Evolutionary conservation across 2,888 invertebrate species (phyloP).

Genomic region (Erebia aethiops): DNA sequence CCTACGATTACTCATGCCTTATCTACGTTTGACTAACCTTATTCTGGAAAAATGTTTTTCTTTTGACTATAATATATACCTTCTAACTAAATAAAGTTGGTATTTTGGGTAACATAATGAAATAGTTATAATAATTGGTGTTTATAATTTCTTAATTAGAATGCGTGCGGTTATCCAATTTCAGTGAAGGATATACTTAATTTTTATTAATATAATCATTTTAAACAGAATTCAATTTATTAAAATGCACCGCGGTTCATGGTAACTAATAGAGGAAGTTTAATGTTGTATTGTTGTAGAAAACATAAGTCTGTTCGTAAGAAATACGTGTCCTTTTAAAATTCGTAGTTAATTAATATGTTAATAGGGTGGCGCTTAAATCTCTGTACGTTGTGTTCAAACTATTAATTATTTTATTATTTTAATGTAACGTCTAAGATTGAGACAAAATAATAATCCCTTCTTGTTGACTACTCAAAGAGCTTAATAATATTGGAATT

Average conservation of each 20-base stretch:
- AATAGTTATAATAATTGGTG: neutral
- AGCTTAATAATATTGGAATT: too few relatives aligned
- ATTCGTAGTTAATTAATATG: neutral
- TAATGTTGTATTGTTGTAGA: slow-evolving; percentile 30
- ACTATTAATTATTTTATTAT: neutral
- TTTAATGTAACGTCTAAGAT: too few relatives aligned
- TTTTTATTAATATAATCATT: neutral
- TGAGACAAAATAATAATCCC: too few relatives aligned
- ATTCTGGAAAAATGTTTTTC: too few relatives aligned
- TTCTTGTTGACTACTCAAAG: too few relatives aligned
- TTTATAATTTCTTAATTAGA: neutral
- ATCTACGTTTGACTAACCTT: too few relatives aligned
- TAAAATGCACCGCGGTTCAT: slow-evolving; percentile 23
- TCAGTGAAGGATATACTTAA: neutral
- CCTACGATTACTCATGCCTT: too few relatives aligned
- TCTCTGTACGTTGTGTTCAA: neutral
- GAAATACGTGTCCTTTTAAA: neutral
- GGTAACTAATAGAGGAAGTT: slow-evolving; percentile 26
- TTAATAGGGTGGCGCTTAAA: neutral
- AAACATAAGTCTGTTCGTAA: neutral
- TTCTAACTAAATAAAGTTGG: too few relatives aligned
- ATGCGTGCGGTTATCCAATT: neutral
- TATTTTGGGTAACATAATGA: too few relatives aligned
- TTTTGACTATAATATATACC: too few relatives aligned
- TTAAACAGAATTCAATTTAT: slow-evolving; percentile 11